Evolutionary conservation across 2,888 invertebrate genomes (phyloP).

Genomic region (Serripes groenlandicus): DNA sequence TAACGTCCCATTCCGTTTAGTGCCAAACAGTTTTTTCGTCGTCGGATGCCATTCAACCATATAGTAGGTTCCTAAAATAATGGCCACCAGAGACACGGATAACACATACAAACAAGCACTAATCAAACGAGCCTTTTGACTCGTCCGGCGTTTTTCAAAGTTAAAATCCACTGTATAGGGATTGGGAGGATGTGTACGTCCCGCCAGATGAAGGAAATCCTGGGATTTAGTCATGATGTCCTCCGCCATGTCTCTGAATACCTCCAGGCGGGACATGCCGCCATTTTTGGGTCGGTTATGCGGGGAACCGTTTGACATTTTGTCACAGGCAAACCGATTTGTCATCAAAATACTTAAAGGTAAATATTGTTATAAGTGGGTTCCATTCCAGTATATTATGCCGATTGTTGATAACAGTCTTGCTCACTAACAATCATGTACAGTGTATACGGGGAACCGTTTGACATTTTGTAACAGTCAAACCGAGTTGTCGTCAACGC

Average conservation of each 20-base stretch:
- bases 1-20: neutral
- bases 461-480: too few relatives aligned
- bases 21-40: conserved; percentile 14
- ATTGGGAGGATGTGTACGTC: conserved; percentile 4
- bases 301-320: conserved; percentile 3
- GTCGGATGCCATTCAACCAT: conserved; percentile 19
- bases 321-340: too few relatives aligned
- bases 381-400: too few relatives aligned
- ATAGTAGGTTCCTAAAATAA: conserved; percentile 16
- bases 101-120: conserved; percentile 21
- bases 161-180: conserved; percentile 19
- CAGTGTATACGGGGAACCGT: too few relatives aligned
- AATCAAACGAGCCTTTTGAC: conserved; percentile 22
- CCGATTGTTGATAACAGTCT: too few relatives aligned
- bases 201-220: conserved; percentile 27
- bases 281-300: neutral
- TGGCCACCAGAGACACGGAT: conserved; percentile 24
- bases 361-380: too few relatives aligned
- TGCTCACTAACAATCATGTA: too few relatives aligned
- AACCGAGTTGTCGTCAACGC: too few relatives aligned
- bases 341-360: too few relatives aligned
- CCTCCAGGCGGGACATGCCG: conserved; percentile 29
- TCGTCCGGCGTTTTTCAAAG: conserved; percentile 24
- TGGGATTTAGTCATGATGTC: conserved; percentile 37
- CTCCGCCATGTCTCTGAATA: conserved; percentile 44